phyloP scores from a whole-genome alignment of 2,797 vertebrate species.

The Siniperca obscura region DNA sequence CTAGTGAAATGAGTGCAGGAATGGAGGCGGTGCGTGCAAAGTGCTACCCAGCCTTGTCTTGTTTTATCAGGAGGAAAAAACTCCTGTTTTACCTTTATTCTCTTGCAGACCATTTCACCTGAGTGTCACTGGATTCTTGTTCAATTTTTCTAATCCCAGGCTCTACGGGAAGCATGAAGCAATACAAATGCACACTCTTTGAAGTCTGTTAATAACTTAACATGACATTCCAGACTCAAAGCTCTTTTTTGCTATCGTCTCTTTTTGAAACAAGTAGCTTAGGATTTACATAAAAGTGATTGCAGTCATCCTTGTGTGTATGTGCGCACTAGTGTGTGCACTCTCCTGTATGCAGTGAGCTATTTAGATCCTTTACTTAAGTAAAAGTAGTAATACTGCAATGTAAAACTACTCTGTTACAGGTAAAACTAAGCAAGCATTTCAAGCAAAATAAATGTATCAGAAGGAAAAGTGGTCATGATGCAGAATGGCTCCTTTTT shows the following conservation, averaged over 20 bases:
- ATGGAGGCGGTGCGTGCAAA: slow-evolving; percentile 24
- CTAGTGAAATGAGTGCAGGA: slow-evolving; percentile 48
- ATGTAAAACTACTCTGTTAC: not conserved
- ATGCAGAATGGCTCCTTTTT: too few species aligned
- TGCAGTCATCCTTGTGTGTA: not conserved
- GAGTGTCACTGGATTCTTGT: not conserved
- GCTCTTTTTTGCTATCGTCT: not conserved
- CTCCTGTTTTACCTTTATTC: not conserved
- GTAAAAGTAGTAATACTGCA: not conserved
- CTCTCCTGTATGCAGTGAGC: not conserved
- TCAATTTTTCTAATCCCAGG: not conserved
- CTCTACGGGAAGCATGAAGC: not conserved
- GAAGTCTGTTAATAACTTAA: slow-evolving; percentile 16
- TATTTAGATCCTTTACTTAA: not conserved
- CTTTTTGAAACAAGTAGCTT: slow-evolving; percentile 2
- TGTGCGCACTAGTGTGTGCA: not conserved
- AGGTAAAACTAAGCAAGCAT: not conserved
- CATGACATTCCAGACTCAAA: not conserved
- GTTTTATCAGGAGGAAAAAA: slow-evolving; percentile 22
- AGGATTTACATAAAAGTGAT: slow-evolving; percentile 10
- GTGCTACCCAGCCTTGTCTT: slow-evolving; percentile 21
- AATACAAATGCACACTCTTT: slow-evolving; percentile 1
- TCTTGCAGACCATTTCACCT: not conserved
- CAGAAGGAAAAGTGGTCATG: not conserved
- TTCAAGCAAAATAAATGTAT: not conserved